Evolutionary conservation across 2,113 vertebrate genomes (phyloP), one percentile per base, ranked within the genome.

Genomic region (Diadophis punctatus): DNA sequence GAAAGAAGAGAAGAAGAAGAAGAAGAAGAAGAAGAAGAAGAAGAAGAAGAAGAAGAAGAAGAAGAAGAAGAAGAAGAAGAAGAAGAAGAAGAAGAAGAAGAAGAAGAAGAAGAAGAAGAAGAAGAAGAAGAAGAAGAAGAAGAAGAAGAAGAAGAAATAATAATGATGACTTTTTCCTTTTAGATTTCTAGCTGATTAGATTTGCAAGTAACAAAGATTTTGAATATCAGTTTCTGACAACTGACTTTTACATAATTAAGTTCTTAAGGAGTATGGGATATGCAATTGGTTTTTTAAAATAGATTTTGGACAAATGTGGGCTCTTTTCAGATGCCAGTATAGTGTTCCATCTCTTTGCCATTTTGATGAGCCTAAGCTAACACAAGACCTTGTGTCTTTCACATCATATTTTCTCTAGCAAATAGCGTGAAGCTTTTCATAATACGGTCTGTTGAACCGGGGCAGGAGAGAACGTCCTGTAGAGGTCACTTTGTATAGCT

Each of bases 1-100:
- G 49, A 9, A 49, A 9, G 48, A 49, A 1, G 48, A 1, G 8
- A 0, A 53, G 16, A 4, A 4, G 3, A 0, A 20, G 53, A 20
- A 16, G 2, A 18, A 23, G 55, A 0, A 56, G 55, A 2, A 56
- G 6, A 8, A 7, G 55, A 0, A 56, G 22, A 56, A 8, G 4
- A 22, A 8, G 7, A 7, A 8, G 55, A 3, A 4, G 52, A 4
- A 4, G 48, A 7, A 8, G 51, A 4, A 3, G 14, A 52, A 3
- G 51, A 16, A 1, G 51, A 52, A 14, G 11, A 12, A 14, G 12
- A 14, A 52, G 51, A 52, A 52, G 51, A 14, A 52, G 3, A 14
- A 52, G 14, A 14, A 11, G 10, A 3, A 52, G 51, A 14, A 3
- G 1, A 1, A 11, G 49, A 11, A 11, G 49, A 11, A 3, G 14